Percentiles rank a stretch among this genome's conserved stretches.
Evolutionary conservation across 2,888 invertebrate species (phyloP).

Genomic region (Stenurella melanura): DNA sequence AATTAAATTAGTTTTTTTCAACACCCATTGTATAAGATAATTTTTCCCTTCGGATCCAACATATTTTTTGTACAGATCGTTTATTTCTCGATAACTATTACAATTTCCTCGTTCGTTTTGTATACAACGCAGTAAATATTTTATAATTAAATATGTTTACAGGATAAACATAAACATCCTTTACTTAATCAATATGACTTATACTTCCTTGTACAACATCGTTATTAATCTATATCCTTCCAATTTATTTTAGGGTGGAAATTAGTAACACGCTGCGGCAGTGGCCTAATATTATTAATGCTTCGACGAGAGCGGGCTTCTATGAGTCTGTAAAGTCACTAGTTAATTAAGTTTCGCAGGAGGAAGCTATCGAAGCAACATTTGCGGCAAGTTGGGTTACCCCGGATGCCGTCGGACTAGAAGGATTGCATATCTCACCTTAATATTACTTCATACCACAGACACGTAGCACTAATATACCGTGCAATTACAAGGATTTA

Average conservation of each 20-base stretch:
- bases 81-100: no score
- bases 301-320: neutral
- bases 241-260: conserved; percentile 3
- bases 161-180: neutral
- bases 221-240: conserved; percentile 2
- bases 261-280: neutral
- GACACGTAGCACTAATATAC: neutral
- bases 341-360: conserved; percentile 22
- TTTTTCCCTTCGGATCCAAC: no score
- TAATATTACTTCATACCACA: conserved; percentile 5
- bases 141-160: neutral
- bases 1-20: no score
- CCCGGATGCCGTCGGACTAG: conserved; percentile 14
- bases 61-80: no score
- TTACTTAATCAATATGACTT: neutral
- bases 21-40: no score
- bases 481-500: neutral
- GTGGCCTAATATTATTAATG: conserved; percentile 13
- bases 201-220: neutral
- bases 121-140: no score
- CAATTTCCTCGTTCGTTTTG: no score
- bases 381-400: conserved; percentile 30
- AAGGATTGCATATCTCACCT: conserved; percentile 5
- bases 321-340: conserved; percentile 5
- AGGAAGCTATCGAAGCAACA: conserved; percentile 18